phyloP scores from a whole-genome alignment of 2,888 invertebrate species.

The Germaria angustata region DNA sequence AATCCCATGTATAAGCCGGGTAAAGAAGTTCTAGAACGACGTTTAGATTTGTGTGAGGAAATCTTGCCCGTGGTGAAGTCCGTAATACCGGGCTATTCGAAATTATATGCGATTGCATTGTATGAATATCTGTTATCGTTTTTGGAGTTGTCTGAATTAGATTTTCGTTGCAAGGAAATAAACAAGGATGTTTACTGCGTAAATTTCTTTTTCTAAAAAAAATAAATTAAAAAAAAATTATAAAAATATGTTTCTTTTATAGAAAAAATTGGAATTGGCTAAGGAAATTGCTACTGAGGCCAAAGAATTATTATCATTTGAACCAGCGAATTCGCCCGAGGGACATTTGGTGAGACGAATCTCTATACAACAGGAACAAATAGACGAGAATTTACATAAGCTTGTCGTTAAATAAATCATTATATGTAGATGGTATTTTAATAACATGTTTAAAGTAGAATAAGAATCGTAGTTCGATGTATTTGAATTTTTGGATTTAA shows the following conservation, averaged over 20 bases:
- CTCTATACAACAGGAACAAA: conserved; percentile 73
- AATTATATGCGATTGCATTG: conserved; percentile 84
- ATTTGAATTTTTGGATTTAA: too few species aligned
- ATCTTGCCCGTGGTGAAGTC: conserved; percentile 84
- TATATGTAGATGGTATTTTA: too few species aligned
- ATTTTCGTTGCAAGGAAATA: conserved; percentile 83
- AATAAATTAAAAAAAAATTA: too few species aligned
- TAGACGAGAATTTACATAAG: conserved; percentile 71
- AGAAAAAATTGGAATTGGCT: conserved; percentile 82
- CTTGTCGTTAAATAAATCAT: conserved; percentile 22
- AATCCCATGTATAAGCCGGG: conserved; percentile 81
- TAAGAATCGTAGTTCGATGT: too few species aligned
- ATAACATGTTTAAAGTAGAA: too few species aligned
- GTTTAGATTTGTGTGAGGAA: conserved; percentile 85
- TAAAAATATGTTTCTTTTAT: conserved; percentile 63
- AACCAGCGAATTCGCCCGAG: conserved; percentile 87
- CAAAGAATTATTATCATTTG: conserved; percentile 84
- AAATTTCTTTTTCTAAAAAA: conserved; percentile 57
- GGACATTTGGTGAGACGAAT: conserved; percentile 80
- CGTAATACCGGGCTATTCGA: conserved; percentile 83
- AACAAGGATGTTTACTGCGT: conserved; percentile 82
- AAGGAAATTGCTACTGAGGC: conserved; percentile 83
- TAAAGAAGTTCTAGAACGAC: conserved; percentile 82
- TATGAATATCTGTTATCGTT: conserved; percentile 88
- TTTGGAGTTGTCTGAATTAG: conserved; percentile 84